Conservation (phyloP, 2,888 invertebrate genomes). For the Diloba caeruleocephala region DNA sequence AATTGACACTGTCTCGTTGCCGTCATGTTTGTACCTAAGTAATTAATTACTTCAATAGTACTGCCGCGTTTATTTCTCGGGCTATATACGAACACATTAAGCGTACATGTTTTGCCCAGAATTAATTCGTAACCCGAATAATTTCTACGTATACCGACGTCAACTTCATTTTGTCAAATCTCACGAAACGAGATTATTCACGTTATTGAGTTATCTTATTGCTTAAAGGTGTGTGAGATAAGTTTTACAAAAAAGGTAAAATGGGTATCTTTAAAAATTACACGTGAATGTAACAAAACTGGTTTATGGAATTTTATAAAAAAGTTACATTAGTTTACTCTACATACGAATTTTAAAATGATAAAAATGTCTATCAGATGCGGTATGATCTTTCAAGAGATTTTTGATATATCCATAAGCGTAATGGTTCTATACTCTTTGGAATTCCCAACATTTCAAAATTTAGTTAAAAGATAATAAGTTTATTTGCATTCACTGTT, state of each 20-base stretch:
- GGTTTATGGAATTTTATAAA: too few relatives aligned
- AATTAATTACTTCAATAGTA: slow-evolving; percentile 72
- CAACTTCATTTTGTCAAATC: slow-evolving; percentile 26
- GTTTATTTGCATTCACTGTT: too few relatives aligned
- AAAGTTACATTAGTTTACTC: too few relatives aligned
- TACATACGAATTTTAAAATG: too few relatives aligned
- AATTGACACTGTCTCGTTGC: slow-evolving; percentile 65
- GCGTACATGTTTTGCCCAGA: slow-evolving; percentile 24
- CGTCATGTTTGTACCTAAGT: slow-evolving; percentile 62
- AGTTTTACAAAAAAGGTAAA: not conserved
- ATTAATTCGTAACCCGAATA: slow-evolving; percentile 43
- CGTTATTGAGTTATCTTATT: slow-evolving; percentile 4
- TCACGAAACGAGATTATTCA: slow-evolving; percentile 1
- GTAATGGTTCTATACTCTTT: too few relatives aligned
- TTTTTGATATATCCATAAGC: too few relatives aligned
- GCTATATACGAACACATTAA: slow-evolving; percentile 27
- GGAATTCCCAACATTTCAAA: too few relatives aligned
- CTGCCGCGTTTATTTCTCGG: slow-evolving; percentile 49
- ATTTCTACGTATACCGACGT: slow-evolving; percentile 27
- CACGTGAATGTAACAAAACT: not conserved
- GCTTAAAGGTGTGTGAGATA: not conserved
- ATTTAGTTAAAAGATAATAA: too few relatives aligned
- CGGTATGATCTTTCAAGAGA: too few relatives aligned
- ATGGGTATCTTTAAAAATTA: not conserved
- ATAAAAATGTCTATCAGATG: too few relatives aligned